Evolutionary conservation across 2,888 invertebrate species (phyloP), one percentile per base, ranked within the genome.

Genomic region (Anagyrus pseudococci): DNA sequence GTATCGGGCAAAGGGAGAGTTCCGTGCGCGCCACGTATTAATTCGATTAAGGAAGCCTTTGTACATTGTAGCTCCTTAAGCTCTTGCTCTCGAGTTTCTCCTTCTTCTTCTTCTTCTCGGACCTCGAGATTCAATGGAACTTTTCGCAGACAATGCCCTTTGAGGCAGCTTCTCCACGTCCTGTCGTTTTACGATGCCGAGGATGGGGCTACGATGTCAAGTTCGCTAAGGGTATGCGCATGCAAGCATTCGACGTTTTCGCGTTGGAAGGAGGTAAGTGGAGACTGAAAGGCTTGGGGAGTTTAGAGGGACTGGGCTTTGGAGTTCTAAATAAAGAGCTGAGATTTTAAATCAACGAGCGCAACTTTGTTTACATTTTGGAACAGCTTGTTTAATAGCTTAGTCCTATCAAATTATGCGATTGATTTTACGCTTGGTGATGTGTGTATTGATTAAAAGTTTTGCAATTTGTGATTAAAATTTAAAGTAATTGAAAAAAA

Each of bases 71-170:
- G 17, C 26, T 26, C 55, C 15, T 58, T 62, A n/a, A 50, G 33
- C 41, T 40, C 62, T 29, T 29, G 4, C 29, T 29, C 29, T 29
- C 6, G 29, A 29, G 29, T 4, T 10, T 10, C 29, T 7, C 29
- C 29, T n/a, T n/a, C n/a, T n/a, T n/a, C n/a, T n/a, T n/a, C n/a
- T n/a, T n/a, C n/a, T n/a, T n/a, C 26, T 41, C 50, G 62, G 57
- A 66, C 72, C 70, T 72, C 67, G 63, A 52, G 68, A 71, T 74
- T 75, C 71, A 75, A 75, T 73, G 71, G 72, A 73, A 73, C 71
- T 72, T 72, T 72, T 71, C 10, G 41, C 73, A 73, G 72, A 75
- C 75, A 75, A 76, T 75, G 68, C 71, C 46, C 26, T 40, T 26
- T 22, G 15, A 20, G 37, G 15, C 44, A 29, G 6, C 29, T 10